These are phyloP conservation scores for Trissoscelio sp. DNA, from an alignment of 2,888 invertebrate species.

Conservation along the genomic window DNA sequence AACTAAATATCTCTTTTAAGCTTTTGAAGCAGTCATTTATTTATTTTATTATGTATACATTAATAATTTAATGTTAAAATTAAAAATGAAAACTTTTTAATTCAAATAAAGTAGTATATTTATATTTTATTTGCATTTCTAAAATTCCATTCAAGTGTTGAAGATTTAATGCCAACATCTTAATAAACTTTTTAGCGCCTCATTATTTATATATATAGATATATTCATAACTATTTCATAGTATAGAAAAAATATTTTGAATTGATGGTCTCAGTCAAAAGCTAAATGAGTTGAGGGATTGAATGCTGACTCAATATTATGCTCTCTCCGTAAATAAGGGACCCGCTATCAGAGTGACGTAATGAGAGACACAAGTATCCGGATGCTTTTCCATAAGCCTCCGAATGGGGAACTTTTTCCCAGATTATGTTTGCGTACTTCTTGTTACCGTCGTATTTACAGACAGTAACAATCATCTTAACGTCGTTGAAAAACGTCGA, in stretches of 20 bases:
- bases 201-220: no score
- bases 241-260: no score
- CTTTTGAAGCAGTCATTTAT: no score
- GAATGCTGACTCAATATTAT: slow-evolving; percentile 72
- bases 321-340: slow-evolving; percentile 71
- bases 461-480: slow-evolving; percentile 69
- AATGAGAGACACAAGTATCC: slow-evolving; percentile 70
- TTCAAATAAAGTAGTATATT: no score
- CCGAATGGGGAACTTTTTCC: slow-evolving; percentile 64
- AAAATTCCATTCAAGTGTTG: slow-evolving; percentile 1
- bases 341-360: slow-evolving; percentile 68
- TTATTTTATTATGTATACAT: no score
- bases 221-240: no score
- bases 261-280: no score
- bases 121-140: no score
- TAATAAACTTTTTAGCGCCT: no score
- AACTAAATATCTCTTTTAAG: neutral
- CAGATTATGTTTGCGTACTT: slow-evolving; percentile 73
- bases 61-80: neutral
- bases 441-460: slow-evolving; percentile 73
- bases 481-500: slow-evolving; percentile 48
- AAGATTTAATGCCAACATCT: slow-evolving; percentile 11
- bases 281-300: no score
- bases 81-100: no score
- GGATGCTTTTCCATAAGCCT: slow-evolving; percentile 69